Conservation (phyloP, 2,888 invertebrate genomes). For the Villa cingulata region DNA sequence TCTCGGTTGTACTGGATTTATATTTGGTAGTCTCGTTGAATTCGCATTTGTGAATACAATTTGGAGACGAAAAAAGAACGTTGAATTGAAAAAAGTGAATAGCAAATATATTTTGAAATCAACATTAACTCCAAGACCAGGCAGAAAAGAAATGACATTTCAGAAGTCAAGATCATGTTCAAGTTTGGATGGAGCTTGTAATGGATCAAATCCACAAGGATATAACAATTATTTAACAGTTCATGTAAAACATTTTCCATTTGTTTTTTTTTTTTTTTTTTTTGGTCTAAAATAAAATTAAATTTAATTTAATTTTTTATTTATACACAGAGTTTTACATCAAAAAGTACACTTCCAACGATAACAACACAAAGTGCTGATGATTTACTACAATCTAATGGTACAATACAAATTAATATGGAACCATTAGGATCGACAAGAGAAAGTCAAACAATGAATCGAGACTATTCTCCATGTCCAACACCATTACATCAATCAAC, state of each 20-base stretch:
- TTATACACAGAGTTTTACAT: slow-evolving; percentile 53
- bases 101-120: slow-evolving; percentile 75
- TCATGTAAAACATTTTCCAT: slow-evolving; percentile 39
- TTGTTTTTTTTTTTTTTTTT: neutral
- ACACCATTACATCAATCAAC: slow-evolving; percentile 7
- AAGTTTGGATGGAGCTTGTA: slow-evolving; percentile 44
- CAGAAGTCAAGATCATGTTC: slow-evolving; percentile 61
- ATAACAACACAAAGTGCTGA: slow-evolving; percentile 56
- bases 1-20: slow-evolving; percentile 68
- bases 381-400: slow-evolving; percentile 36
- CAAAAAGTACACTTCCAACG: slow-evolving; percentile 49
- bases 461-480: neutral
- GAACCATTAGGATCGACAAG: slow-evolving; percentile 17
- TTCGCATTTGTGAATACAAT: slow-evolving; percentile 84
- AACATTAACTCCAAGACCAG: slow-evolving; percentile 63
- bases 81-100: slow-evolving; percentile 39
- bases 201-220: slow-evolving; percentile 31
- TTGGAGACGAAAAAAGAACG: slow-evolving; percentile 57
- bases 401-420: slow-evolving; percentile 16
- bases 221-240: slow-evolving; percentile 64
- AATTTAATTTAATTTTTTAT: slow-evolving; percentile 17
- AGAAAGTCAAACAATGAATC: slow-evolving; percentile 2
- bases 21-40: slow-evolving; percentile 73
- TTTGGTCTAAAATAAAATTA: no score
- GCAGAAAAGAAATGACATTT: slow-evolving; percentile 53